A percentile compares a stretch with the other conserved stretches of the same genome.
Conservation (phyloP, 2,113 vertebrate species). For the Lampris incognitus region DNA sequence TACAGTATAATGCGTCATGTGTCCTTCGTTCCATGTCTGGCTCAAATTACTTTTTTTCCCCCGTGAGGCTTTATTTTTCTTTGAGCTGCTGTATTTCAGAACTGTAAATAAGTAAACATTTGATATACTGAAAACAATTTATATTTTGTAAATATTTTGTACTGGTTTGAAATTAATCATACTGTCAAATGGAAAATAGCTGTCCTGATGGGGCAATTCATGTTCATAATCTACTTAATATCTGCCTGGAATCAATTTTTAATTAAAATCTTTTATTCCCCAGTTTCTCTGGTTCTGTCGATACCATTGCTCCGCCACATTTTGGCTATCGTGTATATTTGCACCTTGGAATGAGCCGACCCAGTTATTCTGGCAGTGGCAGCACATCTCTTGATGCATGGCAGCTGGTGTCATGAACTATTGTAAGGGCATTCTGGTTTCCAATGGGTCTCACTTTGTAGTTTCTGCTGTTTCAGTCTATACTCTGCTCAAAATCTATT, state of each 20-base stretch:
- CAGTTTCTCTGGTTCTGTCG: neutral
- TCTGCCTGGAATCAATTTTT: constrained; percentile 54
- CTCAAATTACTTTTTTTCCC: constrained; percentile 9
- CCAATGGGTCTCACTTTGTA: no score
- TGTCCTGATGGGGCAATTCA: constrained; percentile 53
- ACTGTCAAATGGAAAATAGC: constrained; percentile 38
- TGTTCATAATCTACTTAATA: constrained; percentile 59
- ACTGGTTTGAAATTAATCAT: constrained; percentile 68
- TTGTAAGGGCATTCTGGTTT: no score
- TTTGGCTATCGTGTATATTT: no score
- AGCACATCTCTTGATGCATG: no score
- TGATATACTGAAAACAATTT: constrained; percentile 67
- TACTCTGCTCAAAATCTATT: no score
- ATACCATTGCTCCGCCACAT: no score
- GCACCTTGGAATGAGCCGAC: no score
- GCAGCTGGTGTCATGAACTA: no score
- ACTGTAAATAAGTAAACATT: constrained; percentile 77
- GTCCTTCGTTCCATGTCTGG: constrained; percentile 2
- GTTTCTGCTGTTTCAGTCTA: no score
- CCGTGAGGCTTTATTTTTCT: constrained; percentile 36
- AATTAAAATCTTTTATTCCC: constrained; percentile 64
- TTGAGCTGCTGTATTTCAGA: constrained; percentile 62
- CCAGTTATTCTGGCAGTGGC: no score
- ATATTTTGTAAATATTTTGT: constrained; percentile 84
- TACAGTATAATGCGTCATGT: constrained; percentile 18